Evolutionary conservation across 1,140 invertebrate genomes (phyloP), one percentile per base, ranked within the genome.

Genomic region (Pinna nobilis): DNA sequence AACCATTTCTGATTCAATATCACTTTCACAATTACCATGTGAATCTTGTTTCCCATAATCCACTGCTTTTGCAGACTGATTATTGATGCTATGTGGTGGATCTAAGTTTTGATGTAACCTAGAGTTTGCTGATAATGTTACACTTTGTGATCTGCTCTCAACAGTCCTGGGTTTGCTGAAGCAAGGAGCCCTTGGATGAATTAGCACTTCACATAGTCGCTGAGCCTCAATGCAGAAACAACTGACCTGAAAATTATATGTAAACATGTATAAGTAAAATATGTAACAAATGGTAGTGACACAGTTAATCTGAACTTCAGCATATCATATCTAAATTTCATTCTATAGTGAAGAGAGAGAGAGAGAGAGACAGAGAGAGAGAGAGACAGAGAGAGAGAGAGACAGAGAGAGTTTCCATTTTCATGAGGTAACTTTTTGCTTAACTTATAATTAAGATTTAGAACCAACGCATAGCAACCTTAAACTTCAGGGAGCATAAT

Each of bases 221-320:
- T 59, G 55, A 35, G 55, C 55, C 37, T 59, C 55, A 11, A 59
- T 59, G 37, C 55, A 59, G 37, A 59, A 59, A 20, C 30, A 59
- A n/a, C 30, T 35, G 37, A 59, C 55, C 55, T 59, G 32, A 5
- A 59, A 20, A 20, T 18, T 47, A 47, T 18, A 47, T 18, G 15
- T 18, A 47, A 6, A 47, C n/a, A n/a, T n/a, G n/a, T 47, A 47
- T 18, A 47, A 15, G 20, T 47, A 15, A 47, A 47, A 6, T 47
- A 18, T 47, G 44, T 47, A 47, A 47, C 20, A 47, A 20, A 47
- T 20, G 20, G 15, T 18, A 20, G 15, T 44, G 11, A 44, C 41
- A 44, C n/a, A 44, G n/a, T 44, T 13, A 44, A 13, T 44, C n/a
- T 47, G 44, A 15, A 13, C 44, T 11, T 6, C 25, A 53, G 32